These are phyloP conservation scores for Pachydiplax longipennis DNA, from an alignment of 2,888 invertebrate species.

Conservation along the genomic window DNA sequence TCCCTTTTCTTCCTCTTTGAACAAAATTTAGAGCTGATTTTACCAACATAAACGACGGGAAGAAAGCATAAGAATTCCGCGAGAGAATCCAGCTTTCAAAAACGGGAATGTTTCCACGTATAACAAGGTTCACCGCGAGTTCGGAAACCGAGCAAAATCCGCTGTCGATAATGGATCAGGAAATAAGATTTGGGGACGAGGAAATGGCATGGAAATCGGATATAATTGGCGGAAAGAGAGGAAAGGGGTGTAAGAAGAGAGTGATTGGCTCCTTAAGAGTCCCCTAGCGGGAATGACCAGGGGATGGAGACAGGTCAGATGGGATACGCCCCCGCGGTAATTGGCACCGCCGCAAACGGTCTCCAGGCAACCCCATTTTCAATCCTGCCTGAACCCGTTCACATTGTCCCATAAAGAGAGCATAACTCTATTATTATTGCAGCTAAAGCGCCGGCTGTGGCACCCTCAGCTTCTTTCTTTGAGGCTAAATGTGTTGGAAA, in stretches of 20 bases:
- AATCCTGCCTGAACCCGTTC: not conserved
- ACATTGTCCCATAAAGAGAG: not conserved
- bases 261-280: not conserved
- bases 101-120: too few relatives aligned
- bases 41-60: too few relatives aligned
- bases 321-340: not conserved
- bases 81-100: too few relatives aligned
- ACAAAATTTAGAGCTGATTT: too few relatives aligned
- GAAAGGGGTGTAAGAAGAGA: not conserved
- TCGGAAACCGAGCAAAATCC: too few relatives aligned
- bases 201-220: not conserved
- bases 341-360: not conserved
- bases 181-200: not conserved
- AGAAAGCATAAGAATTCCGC: too few relatives aligned
- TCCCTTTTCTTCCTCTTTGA: too few relatives aligned
- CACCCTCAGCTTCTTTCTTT: not conserved
- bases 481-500: not conserved
- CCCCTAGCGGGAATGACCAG: not conserved
- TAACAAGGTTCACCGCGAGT: too few relatives aligned
- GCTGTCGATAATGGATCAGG: too few relatives aligned
- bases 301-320: not conserved
- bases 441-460: not conserved
- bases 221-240: not conserved
- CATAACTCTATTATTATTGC: not conserved
- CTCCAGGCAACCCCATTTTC: not conserved